Base-by-base conservation (phyloP, 2,113 vertebrate genomes). In the Pampusana beccarii region DNA sequence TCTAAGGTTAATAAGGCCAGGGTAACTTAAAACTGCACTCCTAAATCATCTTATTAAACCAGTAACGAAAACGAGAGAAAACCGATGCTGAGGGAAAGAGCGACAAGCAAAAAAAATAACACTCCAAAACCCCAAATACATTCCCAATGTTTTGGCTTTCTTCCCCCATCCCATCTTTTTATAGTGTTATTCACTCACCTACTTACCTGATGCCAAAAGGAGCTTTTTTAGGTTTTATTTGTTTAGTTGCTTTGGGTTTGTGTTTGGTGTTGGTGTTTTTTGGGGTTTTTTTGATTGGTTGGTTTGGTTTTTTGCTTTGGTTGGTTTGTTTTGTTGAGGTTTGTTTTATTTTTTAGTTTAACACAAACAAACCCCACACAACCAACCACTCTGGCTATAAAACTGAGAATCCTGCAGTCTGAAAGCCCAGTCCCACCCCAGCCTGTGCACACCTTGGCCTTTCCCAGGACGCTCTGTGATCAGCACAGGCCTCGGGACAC, bases 131-230 rank as follows among this genome's bases (percentile, higher is more conserved):
- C 19, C 14, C 38, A 84, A 79, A 62, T 13, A 56, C 19, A 26
- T 13, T 75, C 25, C 25, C 33, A 48, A 5, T 28, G 1, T 31
- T 50, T 60, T 31, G 13, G 11, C 11, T 12, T 2, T 16, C 7
- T 13, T 8, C 29, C 4, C 19, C 9, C 11, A 1, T 3, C 53
- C 21, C 1, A 10, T 6, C 4, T 4, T 14, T 7, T 46, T 51
- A 16, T 1, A 23, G 9, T 23, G 16, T 58, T 73, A 73, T 5
- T 57, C 46, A 44, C 18, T 26, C 11, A 80, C 4, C 31, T 60
- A 77, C 5, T 31, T 60, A 29, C 19, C 62, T 31, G 6, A 82
- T 51, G 10, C 31, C 42, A 90, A 75, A 90, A 85, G 23, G 9
- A 61, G 33, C 12, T 71, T 38, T 23, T 23, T 46, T 46, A 46